Evolutionary conservation across 2,888 invertebrate species (phyloP), one percentile per base, ranked within the genome.

Genomic region (Phorcus lineatus): DNA sequence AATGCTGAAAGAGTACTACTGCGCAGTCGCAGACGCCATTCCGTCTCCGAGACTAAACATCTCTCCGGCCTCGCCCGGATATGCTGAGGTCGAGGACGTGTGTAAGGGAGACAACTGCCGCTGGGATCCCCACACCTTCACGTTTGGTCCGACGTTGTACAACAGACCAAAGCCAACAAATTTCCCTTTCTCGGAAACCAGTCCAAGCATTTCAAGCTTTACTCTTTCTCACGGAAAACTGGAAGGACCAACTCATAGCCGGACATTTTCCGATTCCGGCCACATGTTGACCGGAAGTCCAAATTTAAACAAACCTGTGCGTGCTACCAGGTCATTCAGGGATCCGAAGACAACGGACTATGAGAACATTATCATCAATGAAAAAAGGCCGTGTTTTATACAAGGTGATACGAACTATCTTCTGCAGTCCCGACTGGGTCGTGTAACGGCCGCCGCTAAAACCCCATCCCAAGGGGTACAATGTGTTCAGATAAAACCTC

Each of bases 1-100:
- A 1, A 36, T 54, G 19, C 62, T 79, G 6, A 66, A 67, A 22
- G 77, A 81, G 52, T 67, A 66, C 53, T 81, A 81, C 79, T 67
- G 79, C 22, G 81, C 79, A 47, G 81, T 81, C n/a, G 81, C 79
- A 2, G 81, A 81, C 62, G 75, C 81, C 57, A 55, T 78, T 11
- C 47, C 78, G 0, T 40, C 52, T 11, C 53, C 52, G 17, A 67
- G 66, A 0, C 75, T 66, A 2, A 40, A 74, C 13, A 52, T 31
- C 17, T 62, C 75, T 4, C 80, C 81, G 1, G 66, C 79, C 40
- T 81, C 81, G n/a, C 79, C 81, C 0, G 81, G 79, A 0, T 81
- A 81, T 66, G 81, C 81, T 4, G 81, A 81, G 57, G 81, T 81
- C 66, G 81, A 81, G 55, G 78, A 78, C n/a, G 53, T 76, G 7